Evolutionary conservation across 1,140 invertebrate genomes (phyloP).

Genomic region (Listronotus bonariensis): DNA sequence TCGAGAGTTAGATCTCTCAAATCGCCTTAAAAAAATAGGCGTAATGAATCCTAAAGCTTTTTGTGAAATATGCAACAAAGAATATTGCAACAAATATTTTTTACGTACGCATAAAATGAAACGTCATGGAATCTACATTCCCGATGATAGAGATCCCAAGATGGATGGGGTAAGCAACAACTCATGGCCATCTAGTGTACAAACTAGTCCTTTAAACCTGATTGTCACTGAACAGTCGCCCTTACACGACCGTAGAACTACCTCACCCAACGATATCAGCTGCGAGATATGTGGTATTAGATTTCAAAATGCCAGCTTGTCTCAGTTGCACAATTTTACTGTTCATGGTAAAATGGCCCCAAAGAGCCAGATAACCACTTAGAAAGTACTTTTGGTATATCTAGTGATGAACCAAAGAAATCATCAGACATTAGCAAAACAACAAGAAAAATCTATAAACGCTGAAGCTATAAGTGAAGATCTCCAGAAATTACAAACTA

Average conservation of each 20-base stretch:
- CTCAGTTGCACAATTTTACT: constrained; percentile 57
- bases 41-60: constrained; percentile 87
- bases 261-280: constrained; percentile 55
- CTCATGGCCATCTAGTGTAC: constrained; percentile 59
- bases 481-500: constrained; percentile 85
- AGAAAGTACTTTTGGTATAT: constrained; percentile 28
- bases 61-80: constrained; percentile 93
- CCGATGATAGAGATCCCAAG: constrained; percentile 60
- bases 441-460: constrained; percentile 44
- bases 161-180: constrained; percentile 54
- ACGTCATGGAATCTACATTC: constrained; percentile 72
- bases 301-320: constrained; percentile 56
- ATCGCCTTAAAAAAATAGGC: constrained; percentile 73
- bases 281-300: constrained; percentile 55
- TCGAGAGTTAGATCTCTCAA: constrained; percentile 63
- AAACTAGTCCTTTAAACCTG: constrained; percentile 67
- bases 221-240: constrained; percentile 61
- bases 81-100: constrained; percentile 95
- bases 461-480: constrained; percentile 73
- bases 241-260: constrained; percentile 48
- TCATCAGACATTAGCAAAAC: constrained; percentile 43
- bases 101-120: constrained; percentile 88
- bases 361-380: constrained; percentile 28
- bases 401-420: constrained; percentile 54
- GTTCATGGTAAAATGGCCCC: constrained; percentile 49